Base-by-base conservation (phyloP, 1,140 invertebrate genomes). In the Zaprionus vittiger region DNA sequence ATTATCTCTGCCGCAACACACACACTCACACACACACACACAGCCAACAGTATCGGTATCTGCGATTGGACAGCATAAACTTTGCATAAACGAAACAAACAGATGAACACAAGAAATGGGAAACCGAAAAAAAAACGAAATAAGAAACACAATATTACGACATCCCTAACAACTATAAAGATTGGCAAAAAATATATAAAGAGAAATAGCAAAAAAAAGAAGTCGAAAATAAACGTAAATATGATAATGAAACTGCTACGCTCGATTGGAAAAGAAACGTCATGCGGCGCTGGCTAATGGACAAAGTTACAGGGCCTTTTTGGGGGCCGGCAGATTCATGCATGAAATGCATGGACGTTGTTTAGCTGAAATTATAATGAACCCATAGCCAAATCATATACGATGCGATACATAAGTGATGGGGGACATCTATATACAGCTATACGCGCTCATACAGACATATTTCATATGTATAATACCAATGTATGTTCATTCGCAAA, bases 241-340 rank as follows among this genome's bases (percentile, higher is more conserved):
- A 91, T 90, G 79, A 90, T 90, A 90, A 90, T 91, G 85, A 90
- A 90, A 90, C 82, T 85, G 79, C 79, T 78, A 66, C 79, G 82
- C 57, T 91, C 86, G 85, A 91, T 91, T 90, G 84, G 84, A 79
- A 47, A 66, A 83, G 54, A 85, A 78, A 79, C 69, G 80, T 71
- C 83, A 86, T 90, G 85, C 66, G 78, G 81, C 28, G 84, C 78
- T 77, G 69, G 56, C 84, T 86, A 86, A 86, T 86, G 72, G 81
- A 77, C 67, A 38, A 24, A 67, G 68, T 68, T 73, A 63, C 54
- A 77, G 59, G 63, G 61, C n/a, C 47, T 22, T 17, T 55, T 22
- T 24, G 22, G 12, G 60, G 12, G 17, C 47, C 26, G 49, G 65
- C 68, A 89, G 84, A 90, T 89, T 84, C 84, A 89, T 84, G 85